Evolutionary conservation across 2,888 invertebrate species (phyloP).

Genomic region (Apomyelois bistriatella): DNA sequence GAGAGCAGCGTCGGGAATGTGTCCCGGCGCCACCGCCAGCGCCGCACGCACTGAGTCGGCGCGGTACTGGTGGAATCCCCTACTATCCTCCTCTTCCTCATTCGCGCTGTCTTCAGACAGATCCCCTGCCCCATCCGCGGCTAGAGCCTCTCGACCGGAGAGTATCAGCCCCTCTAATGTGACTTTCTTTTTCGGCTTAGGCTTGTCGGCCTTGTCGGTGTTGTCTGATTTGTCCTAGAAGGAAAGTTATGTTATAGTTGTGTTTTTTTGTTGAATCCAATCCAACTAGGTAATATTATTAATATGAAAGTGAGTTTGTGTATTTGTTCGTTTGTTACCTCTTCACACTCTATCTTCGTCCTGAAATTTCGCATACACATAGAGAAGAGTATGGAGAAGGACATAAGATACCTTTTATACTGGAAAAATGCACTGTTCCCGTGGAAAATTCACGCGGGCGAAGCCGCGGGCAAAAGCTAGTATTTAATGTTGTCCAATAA

Average conservation of each 20-base stretch:
- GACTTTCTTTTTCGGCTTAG: conserved; percentile 57
- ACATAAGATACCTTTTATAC: no score
- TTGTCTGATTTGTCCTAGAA: conserved; percentile 41
- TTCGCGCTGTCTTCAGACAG: conserved; percentile 78
- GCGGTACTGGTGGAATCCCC: conserved; percentile 72
- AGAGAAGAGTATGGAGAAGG: no score
- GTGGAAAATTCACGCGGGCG: no score
- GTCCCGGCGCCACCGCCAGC: conserved; percentile 87
- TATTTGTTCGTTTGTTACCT: no score
- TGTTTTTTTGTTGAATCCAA: neutral
- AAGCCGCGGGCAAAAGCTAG: no score
- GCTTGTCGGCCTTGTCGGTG: conserved; percentile 32
- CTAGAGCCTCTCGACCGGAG: conserved; percentile 90
- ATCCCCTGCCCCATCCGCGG: conserved; percentile 86
- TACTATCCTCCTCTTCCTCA: conserved; percentile 65
- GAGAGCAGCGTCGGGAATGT: conserved; percentile 98
- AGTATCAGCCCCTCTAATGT: conserved; percentile 82
- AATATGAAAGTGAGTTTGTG: no score
- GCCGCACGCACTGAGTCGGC: conserved; percentile 88
- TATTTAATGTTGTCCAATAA: no score
- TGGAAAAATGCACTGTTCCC: no score
- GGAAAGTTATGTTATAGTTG: neutral
- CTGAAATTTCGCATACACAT: no score
- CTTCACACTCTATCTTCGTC: no score
- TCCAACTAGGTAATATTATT: no score